Evolutionary conservation across 2,113 vertebrate genomes (phyloP).

Genomic region (Dicrurus megarhynchus): DNA sequence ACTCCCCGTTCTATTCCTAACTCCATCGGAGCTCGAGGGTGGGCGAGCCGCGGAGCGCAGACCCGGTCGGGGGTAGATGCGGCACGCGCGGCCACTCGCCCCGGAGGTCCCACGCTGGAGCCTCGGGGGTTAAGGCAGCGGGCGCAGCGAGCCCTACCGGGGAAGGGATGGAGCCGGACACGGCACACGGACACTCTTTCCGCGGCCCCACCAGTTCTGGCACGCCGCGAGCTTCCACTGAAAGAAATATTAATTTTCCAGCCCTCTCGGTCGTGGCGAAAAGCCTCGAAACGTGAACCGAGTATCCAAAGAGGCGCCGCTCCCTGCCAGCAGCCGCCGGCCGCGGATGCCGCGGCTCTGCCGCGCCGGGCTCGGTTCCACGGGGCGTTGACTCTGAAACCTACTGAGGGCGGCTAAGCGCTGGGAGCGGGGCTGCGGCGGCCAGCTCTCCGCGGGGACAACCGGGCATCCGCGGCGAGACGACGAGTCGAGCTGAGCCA

Average conservation of each 20-base stretch:
- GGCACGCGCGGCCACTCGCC: not conserved
- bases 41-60: not conserved
- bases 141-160: not conserved
- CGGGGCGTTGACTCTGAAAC: constrained; percentile 24
- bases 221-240: not conserved
- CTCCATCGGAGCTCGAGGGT: not conserved
- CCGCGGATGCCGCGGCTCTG: not conserved
- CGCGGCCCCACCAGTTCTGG: not conserved
- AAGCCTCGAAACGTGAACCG: constrained; percentile 9
- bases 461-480: not conserved
- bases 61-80: not conserved
- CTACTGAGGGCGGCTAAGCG: not conserved
- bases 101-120: not conserved
- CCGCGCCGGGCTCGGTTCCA: not conserved
- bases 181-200: not conserved
- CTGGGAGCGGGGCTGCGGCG: not conserved
- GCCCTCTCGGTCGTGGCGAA: not conserved
- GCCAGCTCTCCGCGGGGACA: not conserved
- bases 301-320: not conserved
- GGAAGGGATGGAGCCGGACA: not conserved
- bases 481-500: not conserved
- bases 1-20: not conserved
- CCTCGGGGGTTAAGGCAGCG: not conserved
- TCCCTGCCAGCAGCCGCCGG: not conserved
- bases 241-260: constrained; percentile 30